Evolutionary conservation across 1,140 invertebrate genomes (phyloP), one percentile per base, ranked within the genome.

Genomic region (Lepidurus arcticus): DNA sequence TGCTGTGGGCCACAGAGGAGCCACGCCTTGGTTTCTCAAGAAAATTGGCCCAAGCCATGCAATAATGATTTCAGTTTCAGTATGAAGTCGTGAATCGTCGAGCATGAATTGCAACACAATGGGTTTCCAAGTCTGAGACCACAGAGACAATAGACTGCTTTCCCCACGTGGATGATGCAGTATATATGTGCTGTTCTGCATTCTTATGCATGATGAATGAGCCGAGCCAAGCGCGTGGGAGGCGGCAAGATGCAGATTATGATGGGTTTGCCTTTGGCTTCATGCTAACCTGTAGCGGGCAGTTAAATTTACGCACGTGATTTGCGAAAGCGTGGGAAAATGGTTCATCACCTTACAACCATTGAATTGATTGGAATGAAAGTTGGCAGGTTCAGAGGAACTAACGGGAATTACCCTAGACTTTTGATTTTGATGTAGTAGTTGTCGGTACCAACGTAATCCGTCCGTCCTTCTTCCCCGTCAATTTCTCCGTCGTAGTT

Each of bases 141-240:
- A 7, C 21, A 65, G 53, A 65, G 53, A 65, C 53, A 65, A 65
- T 65, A 21, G 53, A 65, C 34, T 34, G 53, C 21, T 65, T 65
- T 65, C 13, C 13, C 53, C 53, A 65, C 53, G 53, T 65, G 53
- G n/a, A 65, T 65, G 53, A 65, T 65, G 53, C 53, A 65, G 53
- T 65, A 5, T 9, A 13, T 65, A 7, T 16, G 53, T 65, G 53
- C 21, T 65, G 53, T 65, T 65, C 53, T 65, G 53, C 53, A 65
- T 65, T 65, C 53, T 65, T 65, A 65, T 65, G 53, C 53, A 65
- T 65, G 53, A 65, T 65, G 53, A 65, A 65, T 65, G 53, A 65
- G 53, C n/a, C 16, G 53, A 65, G 53, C 53, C 1, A 34, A 65
- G 53, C 13, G 53, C 53, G 53, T 65, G 53, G 53, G 53, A 65